Evolutionary conservation across 2,797 vertebrate genomes (phyloP).

Genomic region (Coregonus suidteri): DNA sequence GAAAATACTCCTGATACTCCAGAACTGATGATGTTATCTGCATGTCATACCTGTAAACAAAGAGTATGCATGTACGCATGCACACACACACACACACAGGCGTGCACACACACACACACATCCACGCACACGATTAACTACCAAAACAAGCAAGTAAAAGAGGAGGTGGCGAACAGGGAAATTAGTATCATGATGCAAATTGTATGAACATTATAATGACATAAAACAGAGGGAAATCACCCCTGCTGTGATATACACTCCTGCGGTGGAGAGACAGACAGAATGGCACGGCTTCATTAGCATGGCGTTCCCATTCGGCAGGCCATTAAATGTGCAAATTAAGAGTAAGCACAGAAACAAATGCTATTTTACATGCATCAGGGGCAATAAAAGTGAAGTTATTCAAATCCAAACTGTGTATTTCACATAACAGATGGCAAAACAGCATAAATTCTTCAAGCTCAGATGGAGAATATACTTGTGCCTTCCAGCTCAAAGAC

Average conservation of each 20-base stretch:
- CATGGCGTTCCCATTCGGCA: slow-evolving; percentile 26
- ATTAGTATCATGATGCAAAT: slow-evolving; percentile 46
- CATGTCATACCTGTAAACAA: not conserved
- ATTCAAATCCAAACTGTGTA: not conserved
- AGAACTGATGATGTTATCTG: not conserved
- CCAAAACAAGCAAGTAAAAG: not conserved
- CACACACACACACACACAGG: not conserved
- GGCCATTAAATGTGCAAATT: slow-evolving; percentile 47
- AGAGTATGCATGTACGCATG: not conserved
- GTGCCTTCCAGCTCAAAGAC: not conserved
- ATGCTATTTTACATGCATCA: slow-evolving; percentile 20
- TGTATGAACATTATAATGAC: slow-evolving; percentile 31
- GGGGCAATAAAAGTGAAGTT: slow-evolving; percentile 13
- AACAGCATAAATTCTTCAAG: slow-evolving; percentile 11
- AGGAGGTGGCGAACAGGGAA: slow-evolving; percentile 27
- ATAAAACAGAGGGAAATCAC: slow-evolving; percentile 28
- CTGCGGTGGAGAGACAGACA: slow-evolving; percentile 23
- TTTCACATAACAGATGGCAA: slow-evolving; percentile 37
- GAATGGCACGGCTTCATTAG: slow-evolving; percentile 40
- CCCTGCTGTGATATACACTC: slow-evolving; percentile 1
- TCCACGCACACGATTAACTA: slow-evolving; percentile 11
- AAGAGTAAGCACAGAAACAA: slow-evolving; percentile 42
- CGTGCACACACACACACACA: not conserved
- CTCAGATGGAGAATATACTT: not conserved
- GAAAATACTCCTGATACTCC: not conserved